Evolutionary conservation across 1,140 invertebrate genomes (phyloP).

Genomic region (Lepidostoma basale): DNA sequence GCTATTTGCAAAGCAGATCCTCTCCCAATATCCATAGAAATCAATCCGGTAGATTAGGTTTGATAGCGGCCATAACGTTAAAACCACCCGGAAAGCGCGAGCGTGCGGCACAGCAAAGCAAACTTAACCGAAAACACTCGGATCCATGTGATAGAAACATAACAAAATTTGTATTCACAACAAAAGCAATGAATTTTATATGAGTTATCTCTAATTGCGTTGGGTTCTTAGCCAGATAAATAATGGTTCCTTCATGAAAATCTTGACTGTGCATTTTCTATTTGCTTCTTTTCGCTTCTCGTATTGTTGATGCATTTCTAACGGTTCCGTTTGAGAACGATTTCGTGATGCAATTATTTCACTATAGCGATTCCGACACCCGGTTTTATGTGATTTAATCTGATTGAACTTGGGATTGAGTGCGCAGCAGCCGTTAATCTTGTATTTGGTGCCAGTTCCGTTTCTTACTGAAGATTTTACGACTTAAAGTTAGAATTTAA

Average conservation of each 20-base stretch:
- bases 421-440: background rate
- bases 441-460: background rate
- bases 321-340: background rate
- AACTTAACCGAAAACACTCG: too few relatives aligned
- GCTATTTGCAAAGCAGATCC: constrained; percentile 12
- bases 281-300: background rate
- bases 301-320: constrained; percentile 4
- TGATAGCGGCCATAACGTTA: constrained; percentile 15
- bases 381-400: background rate
- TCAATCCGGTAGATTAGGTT: constrained; percentile 29
- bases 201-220: too few relatives aligned
- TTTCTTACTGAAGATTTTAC: background rate
- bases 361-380: background rate
- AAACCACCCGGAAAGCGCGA: too few relatives aligned
- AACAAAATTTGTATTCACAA: too few relatives aligned
- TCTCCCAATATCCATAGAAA: constrained; percentile 28
- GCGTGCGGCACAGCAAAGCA: too few relatives aligned
- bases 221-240: constrained; percentile 13
- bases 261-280: background rate
- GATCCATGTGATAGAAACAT: too few relatives aligned
- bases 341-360: constrained; percentile 27
- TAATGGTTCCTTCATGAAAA: background rate
- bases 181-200: too few relatives aligned
- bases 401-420: background rate
- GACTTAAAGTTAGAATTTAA: background rate